Base-by-base conservation (phyloP, 1,140 invertebrate species). In the Eupeodes corollae region DNA sequence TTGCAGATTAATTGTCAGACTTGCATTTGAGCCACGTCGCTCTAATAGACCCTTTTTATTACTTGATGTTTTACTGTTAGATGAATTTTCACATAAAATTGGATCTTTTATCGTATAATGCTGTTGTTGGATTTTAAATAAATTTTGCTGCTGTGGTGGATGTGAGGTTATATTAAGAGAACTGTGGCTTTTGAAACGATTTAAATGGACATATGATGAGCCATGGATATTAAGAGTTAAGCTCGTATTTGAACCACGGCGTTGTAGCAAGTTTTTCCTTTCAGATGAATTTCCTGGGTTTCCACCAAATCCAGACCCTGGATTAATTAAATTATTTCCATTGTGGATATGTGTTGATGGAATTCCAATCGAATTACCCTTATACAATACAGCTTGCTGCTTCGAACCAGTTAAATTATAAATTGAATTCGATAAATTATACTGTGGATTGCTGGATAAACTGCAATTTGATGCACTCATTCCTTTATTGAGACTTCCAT, bases 201-300 rank as follows among this genome's bases (percentile, higher is more conserved):
- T 72, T 5, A 74, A 52, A 47, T 64, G 68, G 9, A 52, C 53
- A 41, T 5, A 41, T 6, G 39, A 66, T 0, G 70, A 66, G 5
- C 72, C 72, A 44, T 71, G 62, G 21, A 78, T 70, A 51, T 77
- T 78, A 18, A 78, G 55, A 0, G 89, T 93, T 6, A 94, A 71
- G 55, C 87, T 91, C 19, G 89, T 88, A 62, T 87, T 92, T 0
- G 89, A 92, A 2, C 89, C 88, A 8, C 88, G 75, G n/a, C 87
- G 75, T 67, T 91, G 84, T 11, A 88, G 57, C 3, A 87, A 65
- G 55, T 83, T 82, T 61, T 84, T 88, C 21, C 71, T 73, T 0
- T 60, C 56, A 1, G 47, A 32, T 19, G 15, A 5, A n/a, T 35
- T 35, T 35, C 3, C 34, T 35, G 34, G 3, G 5, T 12, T 35